phyloP scores from a whole-genome alignment of 2,113 vertebrate species.

The Ornithorhynchus anatinus region DNA sequence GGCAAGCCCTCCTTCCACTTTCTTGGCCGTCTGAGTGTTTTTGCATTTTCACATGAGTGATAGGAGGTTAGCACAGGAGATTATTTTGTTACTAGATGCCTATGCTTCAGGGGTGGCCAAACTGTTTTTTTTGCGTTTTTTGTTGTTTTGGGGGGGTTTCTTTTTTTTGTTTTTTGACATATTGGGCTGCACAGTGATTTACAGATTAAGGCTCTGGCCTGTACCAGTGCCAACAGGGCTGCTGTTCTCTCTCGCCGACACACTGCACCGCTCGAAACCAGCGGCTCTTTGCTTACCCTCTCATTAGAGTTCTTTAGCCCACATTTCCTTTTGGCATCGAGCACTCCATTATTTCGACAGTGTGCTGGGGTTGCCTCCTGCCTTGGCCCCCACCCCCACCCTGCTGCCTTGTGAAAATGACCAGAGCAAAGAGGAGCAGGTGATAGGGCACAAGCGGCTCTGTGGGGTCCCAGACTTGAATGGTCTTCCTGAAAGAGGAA shows the following conservation, averaged over 20 bases:
- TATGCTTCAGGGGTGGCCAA: constrained; percentile 66
- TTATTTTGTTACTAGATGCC: constrained; percentile 64
- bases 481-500: not conserved
- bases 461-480: not conserved
- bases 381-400: not conserved
- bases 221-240: constrained; percentile 54
- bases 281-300: constrained; percentile 59
- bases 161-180: constrained; percentile 23
- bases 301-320: constrained; percentile 64
- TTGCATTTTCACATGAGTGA: constrained; percentile 47
- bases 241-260: constrained; percentile 58
- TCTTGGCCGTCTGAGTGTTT: constrained; percentile 32
- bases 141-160: too few relatives aligned
- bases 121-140: constrained; percentile 32
- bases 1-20: constrained; percentile 43
- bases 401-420: constrained; percentile 39
- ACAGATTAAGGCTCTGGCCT: constrained; percentile 63
- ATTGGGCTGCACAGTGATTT: constrained; percentile 67
- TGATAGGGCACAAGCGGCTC: constrained; percentile 4
- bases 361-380: constrained; percentile 32
- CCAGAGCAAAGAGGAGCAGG: constrained; percentile 38
- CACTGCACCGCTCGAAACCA: constrained; percentile 36
- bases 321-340: constrained; percentile 62
- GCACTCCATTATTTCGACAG: constrained; percentile 37
- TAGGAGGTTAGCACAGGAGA: constrained; percentile 59